Percentiles rank a stretch among this genome's conserved stretches.
These are phyloP conservation scores for Aphelenchoides fujianensis DNA, from an alignment of 1,140 invertebrate genomes.

Conservation along the genomic window DNA sequence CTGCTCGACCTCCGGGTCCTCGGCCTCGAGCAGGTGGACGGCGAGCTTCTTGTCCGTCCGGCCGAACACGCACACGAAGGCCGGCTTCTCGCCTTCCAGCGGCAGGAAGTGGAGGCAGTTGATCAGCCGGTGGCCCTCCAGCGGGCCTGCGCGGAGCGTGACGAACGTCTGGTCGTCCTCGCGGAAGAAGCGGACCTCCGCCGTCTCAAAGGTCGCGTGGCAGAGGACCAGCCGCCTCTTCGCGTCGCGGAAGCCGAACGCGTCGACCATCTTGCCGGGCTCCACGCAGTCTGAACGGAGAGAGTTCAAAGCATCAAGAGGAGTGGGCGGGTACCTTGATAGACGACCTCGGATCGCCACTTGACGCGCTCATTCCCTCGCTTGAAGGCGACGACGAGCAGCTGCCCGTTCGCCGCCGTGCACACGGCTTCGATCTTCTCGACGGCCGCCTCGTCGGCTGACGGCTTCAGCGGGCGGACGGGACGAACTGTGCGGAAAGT, in stretches of 20 bases:
- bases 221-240: neutral
- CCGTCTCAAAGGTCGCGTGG: neutral
- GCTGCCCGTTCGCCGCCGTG: neutral
- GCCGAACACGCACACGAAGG: slow-evolving; percentile 3
- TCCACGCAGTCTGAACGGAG: neutral
- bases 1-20: neutral
- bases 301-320: neutral
- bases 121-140: slow-evolving; percentile 4
- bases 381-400: neutral
- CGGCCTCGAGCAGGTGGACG: neutral
- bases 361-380: neutral
- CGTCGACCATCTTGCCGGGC: slow-evolving; percentile 12
- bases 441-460: neutral
- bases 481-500: neutral
- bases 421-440: neutral
- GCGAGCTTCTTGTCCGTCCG: slow-evolving; percentile 13
- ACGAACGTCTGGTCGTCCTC: neutral
- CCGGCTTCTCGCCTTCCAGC: neutral
- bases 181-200: slow-evolving; percentile 11
- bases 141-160: neutral
- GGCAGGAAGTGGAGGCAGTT: slow-evolving; percentile 7
- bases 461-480: neutral
- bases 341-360: slow-evolving; percentile 16
- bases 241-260: slow-evolving; percentile 1
- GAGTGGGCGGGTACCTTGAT: neutral